phyloP scores from a whole-genome alignment of 30 jellyfish, hydroid and myxozoan genomes.

The Aurelia sp. region DNA sequence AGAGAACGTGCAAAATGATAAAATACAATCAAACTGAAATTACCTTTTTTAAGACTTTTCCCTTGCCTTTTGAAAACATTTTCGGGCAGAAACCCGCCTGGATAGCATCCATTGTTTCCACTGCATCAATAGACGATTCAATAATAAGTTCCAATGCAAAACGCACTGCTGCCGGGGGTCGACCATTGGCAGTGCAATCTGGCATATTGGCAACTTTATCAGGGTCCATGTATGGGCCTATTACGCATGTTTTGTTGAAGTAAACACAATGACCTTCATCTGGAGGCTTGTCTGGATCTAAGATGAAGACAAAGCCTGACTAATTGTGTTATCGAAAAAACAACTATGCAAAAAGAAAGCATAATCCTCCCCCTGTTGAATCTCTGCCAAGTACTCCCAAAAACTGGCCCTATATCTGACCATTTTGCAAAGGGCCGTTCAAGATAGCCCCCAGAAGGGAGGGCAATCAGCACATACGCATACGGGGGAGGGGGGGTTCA shows the following conservation, averaged over 20 bases:
- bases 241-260: constrained; percentile 82
- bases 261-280: constrained; percentile 48
- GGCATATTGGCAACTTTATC: constrained; percentile 68
- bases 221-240: constrained; percentile 84
- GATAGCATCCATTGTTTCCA: constrained; percentile 84
- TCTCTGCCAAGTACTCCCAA: no score
- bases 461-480: no score
- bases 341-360: no score
- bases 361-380: no score
- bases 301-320: not conserved
- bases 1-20: no score
- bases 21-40: not conserved
- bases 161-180: constrained; percentile 84
- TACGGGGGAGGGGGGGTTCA: no score
- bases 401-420: no score
- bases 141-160: constrained; percentile 68
- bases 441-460: no score
- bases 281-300: constrained; percentile 33
- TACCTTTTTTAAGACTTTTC: constrained; percentile 91
- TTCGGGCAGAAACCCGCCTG: constrained; percentile 78
- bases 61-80: constrained; percentile 77
- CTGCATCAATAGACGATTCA: constrained; percentile 57
- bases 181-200: constrained; percentile 54
- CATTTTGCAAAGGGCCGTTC: no score
- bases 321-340: no score